phyloP scores from a whole-genome alignment of 2,797 vertebrate genomes.

The Peromyscus eremicus region DNA sequence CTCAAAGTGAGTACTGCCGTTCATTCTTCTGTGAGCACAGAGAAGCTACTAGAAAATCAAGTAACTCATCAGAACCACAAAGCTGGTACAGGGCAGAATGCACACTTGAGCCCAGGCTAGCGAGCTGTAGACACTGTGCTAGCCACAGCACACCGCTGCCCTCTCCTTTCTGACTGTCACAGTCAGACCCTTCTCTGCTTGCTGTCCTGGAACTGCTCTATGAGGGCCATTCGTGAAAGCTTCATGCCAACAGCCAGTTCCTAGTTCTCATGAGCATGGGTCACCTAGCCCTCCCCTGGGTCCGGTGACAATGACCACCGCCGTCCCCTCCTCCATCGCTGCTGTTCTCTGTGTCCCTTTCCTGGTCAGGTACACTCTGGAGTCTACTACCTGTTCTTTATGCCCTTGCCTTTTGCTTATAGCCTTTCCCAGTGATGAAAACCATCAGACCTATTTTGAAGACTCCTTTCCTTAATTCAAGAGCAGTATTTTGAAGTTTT shows the following conservation, averaged over 20 bases:
- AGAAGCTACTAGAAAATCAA: not conserved
- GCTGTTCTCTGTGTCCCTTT: not conserved
- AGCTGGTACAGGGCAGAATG: not conserved
- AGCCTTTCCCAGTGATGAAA: not conserved
- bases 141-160: not conserved
- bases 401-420: not conserved
- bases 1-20: not conserved
- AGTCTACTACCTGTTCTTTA: not conserved
- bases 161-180: not conserved
- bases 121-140: not conserved
- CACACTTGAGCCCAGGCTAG: not conserved
- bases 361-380: not conserved
- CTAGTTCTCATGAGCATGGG: not conserved
- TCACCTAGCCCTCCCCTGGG: not conserved
- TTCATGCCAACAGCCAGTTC: not conserved
- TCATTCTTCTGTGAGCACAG: not conserved
- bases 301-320: not conserved
- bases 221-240: not conserved
- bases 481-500: not conserved
- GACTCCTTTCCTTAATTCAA: not conserved
- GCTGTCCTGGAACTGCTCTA: not conserved
- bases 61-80: not conserved
- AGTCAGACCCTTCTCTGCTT: not conserved
- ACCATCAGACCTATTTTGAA: not conserved
- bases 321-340: not conserved